Evolutionary conservation across 2,797 vertebrate species (phyloP), one percentile per base, ranked within the genome.

Genomic region (Limnodromus scolopaceus): DNA sequence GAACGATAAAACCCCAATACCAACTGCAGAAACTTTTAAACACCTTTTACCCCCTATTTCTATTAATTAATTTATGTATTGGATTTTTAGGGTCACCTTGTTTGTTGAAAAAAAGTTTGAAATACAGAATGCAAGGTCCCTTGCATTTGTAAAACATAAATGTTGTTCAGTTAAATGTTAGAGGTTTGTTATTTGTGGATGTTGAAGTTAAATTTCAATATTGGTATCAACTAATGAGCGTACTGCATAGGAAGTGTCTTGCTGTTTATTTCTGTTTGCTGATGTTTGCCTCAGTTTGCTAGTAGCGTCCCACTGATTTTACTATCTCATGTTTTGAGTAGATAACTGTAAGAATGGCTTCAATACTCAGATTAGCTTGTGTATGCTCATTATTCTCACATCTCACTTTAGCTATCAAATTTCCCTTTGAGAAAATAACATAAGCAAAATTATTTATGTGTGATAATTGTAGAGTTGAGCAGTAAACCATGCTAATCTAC

Each of bases 31-130:
- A 86, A 64, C 1, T 57, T 75, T 28, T 38, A 49, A 57, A 32
- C 3, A 38, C 1, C 1, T 51, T 13, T 28, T 24, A 12, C 2
- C 20, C 34, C 3, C 3, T 23, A 16, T 38, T 58, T 36, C 28
- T 51, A 93, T 70, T n/a, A 46, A 19, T 65, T 60, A n/a, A 71
- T 76, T 72, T 0, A 51, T 25, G 5, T 36, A 20, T 55, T 45
- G 23, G 12, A 39, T 25, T 78, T 81, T 88, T 81, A 60, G 2
- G 5, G 25, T 77, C 22, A 24, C 7, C 0, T 70, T 51, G 55
- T 55, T 65, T 32, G 4, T 17, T 36, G 18, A 36, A 54, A 70
- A 58, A 39, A 46, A 18, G 2, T 9, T 23, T 53, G 54, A 65
- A 76, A 34, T 41, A 38, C 7, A 30, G 39, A 81, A 34, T 32